These are phyloP conservation scores for Thermophis baileyi DNA, from an alignment of 2,113 vertebrate species.

Conservation along the genomic window DNA sequence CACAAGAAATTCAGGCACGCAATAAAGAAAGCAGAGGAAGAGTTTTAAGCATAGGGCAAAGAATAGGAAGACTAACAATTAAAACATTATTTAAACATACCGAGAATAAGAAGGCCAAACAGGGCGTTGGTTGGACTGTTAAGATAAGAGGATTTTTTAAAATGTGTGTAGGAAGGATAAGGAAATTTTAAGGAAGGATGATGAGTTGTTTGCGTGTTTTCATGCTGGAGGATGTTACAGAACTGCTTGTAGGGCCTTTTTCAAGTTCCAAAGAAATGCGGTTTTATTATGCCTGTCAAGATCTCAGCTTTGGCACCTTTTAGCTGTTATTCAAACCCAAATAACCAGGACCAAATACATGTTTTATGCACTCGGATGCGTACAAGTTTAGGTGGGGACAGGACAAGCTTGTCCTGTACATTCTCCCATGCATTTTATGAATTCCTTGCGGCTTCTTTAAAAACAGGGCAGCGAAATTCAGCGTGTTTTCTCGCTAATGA, in stretches of 20 bases:
- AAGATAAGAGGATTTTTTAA: not conserved
- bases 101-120: not conserved
- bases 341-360: slow-evolving; percentile 20
- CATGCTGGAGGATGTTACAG: not conserved
- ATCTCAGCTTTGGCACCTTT: slow-evolving; percentile 15
- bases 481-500: slow-evolving; percentile 56
- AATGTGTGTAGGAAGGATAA: not conserved
- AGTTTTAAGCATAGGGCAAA: not conserved
- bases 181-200: not conserved
- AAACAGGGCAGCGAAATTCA: slow-evolving; percentile 49
- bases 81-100: not conserved
- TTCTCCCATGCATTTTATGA: slow-evolving; percentile 30
- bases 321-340: slow-evolving; percentile 23
- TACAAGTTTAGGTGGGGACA: slow-evolving; percentile 3
- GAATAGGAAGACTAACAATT: not conserved
- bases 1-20: not conserved
- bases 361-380: slow-evolving; percentile 35
- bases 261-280: not conserved
- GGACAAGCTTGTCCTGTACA: not conserved
- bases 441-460: slow-evolving; percentile 54
- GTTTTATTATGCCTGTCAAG: not conserved
- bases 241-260: not conserved
- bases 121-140: not conserved
- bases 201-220: not conserved
- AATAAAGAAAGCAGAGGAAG: not conserved